These are phyloP conservation scores for Tychaedon coryphoeus DNA, from an alignment of 2,113 vertebrate genomes.

Conservation along the genomic window DNA sequence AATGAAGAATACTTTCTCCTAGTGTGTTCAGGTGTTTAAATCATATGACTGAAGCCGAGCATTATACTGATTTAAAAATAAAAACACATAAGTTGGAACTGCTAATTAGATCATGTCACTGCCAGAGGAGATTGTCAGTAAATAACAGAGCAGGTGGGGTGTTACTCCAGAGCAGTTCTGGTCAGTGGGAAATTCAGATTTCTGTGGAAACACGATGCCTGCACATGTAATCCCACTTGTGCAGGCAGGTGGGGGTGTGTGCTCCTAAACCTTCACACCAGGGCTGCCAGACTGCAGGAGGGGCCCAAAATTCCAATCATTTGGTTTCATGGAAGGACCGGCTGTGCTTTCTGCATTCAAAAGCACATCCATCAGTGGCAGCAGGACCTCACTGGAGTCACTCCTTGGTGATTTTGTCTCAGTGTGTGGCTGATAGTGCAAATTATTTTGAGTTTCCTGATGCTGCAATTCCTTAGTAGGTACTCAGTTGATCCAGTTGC, in stretches of 20 bases:
- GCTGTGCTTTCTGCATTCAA: not conserved
- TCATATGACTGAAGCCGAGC: not conserved
- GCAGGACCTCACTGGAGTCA: not conserved
- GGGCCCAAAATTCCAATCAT: fast-evolving
- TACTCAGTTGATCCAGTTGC: conserved; percentile 36
- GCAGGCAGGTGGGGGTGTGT: not conserved
- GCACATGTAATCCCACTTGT: not conserved
- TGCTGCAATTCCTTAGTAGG: conserved; percentile 45
- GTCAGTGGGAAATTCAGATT: not conserved
- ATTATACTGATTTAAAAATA: not conserved
- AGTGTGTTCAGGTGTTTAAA: not conserved
- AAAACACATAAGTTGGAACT: not conserved
- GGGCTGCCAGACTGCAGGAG: not conserved
- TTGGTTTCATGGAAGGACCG: not conserved
- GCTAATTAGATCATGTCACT: not conserved
- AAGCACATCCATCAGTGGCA: not conserved
- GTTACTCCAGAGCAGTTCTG: not conserved
- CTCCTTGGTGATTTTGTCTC: conserved; percentile 39
- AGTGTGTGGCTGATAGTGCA: conserved; percentile 15
- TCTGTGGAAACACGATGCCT: not conserved
- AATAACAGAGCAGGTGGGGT: not conserved
- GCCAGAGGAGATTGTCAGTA: not conserved
- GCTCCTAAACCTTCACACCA: not conserved
- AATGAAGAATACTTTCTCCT: not conserved
- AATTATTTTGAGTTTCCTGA: conserved; percentile 17